Percentiles rank a stretch among this genome's conserved stretches.
phyloP scores from a whole-genome alignment of 2,888 invertebrate species.

The Pheosia gnoma region DNA sequence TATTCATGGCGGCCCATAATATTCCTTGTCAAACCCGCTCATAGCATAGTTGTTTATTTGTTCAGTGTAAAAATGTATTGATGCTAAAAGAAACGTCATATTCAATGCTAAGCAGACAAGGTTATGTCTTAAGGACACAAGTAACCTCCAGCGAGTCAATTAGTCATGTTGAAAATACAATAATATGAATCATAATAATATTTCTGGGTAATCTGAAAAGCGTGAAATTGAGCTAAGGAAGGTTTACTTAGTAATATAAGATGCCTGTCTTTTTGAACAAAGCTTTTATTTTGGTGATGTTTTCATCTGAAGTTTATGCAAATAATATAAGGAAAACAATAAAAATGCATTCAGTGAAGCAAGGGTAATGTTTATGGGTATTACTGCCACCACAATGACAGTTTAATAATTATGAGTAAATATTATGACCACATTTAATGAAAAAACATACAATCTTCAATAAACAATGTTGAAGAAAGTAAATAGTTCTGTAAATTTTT shows the following conservation, averaged over 20 bases:
- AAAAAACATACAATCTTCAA: neutral
- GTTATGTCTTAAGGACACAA: constrained; percentile 22
- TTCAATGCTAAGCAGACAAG: constrained; percentile 20
- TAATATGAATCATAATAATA: constrained; percentile 9
- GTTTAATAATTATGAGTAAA: neutral
- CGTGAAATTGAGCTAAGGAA: neutral
- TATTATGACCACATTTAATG: too few species aligned
- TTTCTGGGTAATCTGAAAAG: neutral
- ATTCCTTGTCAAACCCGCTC: too few species aligned
- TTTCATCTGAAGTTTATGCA: neutral
- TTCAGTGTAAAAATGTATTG: constrained; percentile 3
- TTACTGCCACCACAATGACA: neutral
- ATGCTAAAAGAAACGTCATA: constrained; percentile 16
- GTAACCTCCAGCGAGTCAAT: constrained; percentile 19
- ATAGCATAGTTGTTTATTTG: too few species aligned
- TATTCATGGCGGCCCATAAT: too few species aligned
- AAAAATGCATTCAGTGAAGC: neutral
- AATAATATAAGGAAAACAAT: neutral
- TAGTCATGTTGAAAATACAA: constrained; percentile 13
- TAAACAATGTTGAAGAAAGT: neutral
- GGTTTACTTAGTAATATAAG: too few species aligned
- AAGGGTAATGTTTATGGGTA: neutral
- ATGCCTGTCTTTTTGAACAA: too few species aligned
- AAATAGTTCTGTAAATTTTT: neutral
- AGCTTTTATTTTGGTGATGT: neutral